Conservation (phyloP, 2,888 invertebrate species). For the Chrysolina americana region DNA sequence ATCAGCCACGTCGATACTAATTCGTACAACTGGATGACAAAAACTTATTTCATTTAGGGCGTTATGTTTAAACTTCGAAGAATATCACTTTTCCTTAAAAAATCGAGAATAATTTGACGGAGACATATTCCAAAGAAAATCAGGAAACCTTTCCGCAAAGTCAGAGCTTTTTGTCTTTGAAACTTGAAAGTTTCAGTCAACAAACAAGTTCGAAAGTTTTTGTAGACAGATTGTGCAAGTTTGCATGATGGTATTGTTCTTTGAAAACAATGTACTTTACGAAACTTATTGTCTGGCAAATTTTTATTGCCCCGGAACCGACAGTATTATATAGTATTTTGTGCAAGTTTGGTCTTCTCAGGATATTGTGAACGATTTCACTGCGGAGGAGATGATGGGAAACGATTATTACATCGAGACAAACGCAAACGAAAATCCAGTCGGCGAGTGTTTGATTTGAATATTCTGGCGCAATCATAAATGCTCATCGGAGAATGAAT, state of each 20-base stretch:
- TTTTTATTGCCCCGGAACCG: slow-evolving; percentile 59
- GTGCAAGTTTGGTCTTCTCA: slow-evolving; percentile 41
- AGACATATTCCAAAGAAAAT: slow-evolving; percentile 46
- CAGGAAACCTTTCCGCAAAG: slow-evolving; percentile 42
- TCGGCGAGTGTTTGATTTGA: not conserved
- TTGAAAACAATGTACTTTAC: slow-evolving; percentile 63
- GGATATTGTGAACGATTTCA: slow-evolving; percentile 46
- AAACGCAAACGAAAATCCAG: not conserved
- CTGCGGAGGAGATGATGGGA: slow-evolving; percentile 22
- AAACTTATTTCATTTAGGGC: slow-evolving; percentile 25
- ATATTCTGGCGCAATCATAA: not conserved
- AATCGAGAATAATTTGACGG: slow-evolving; percentile 25
- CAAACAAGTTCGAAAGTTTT: slow-evolving; percentile 61
- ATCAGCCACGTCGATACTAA: not conserved
- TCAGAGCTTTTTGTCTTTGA: slow-evolving; percentile 54
- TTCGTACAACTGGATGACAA: slow-evolving; percentile 11
- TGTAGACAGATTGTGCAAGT: slow-evolving; percentile 63
- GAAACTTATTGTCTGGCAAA: slow-evolving; percentile 62
- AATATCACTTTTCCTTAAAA: slow-evolving; percentile 21
- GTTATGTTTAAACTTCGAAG: slow-evolving; percentile 26
- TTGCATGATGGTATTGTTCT: slow-evolving; percentile 63
- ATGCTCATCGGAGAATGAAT: too few species aligned
- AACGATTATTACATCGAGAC: slow-evolving; percentile 18
- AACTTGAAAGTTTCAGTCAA: slow-evolving; percentile 59
- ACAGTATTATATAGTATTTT: slow-evolving; percentile 50